Conservation (phyloP, 2,797 vertebrate species). For the Mareca penelope region DNA sequence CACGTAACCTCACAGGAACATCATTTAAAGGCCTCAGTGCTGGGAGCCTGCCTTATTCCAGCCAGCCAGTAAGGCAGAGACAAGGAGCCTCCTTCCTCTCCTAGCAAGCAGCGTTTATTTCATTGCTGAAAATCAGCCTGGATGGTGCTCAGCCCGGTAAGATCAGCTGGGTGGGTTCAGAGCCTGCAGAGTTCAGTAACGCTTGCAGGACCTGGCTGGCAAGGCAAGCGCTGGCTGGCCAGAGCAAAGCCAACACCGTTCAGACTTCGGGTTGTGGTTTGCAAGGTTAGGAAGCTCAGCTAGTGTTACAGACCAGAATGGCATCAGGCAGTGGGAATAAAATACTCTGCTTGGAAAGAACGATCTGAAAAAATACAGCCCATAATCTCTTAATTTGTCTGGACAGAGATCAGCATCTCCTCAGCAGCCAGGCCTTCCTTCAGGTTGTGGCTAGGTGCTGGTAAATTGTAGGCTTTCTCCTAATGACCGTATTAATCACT, state of each 20-base stretch:
- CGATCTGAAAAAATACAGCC: not conserved
- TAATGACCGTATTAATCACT: not conserved
- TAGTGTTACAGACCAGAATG: rapidly evolving
- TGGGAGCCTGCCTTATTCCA: not conserved
- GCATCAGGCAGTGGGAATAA: not conserved
- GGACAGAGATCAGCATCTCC: not conserved
- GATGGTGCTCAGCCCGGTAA: not conserved
- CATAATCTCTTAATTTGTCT: not conserved
- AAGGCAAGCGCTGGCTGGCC: not conserved
- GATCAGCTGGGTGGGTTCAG: not conserved
- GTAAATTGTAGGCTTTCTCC: not conserved
- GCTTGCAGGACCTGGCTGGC: not conserved
- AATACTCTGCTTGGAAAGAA: not conserved
- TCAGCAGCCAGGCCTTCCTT: not conserved
- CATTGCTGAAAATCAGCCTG: not conserved
- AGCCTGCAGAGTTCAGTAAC: not conserved
- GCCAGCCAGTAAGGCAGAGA: not conserved
- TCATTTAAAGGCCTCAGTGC: not conserved
- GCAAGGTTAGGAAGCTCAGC: not conserved
- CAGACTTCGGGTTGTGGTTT: not conserved
- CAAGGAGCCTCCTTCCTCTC: not conserved
- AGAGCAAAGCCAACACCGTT: not conserved
- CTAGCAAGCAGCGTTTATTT: not conserved
- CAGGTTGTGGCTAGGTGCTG: not conserved
- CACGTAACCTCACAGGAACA: not conserved